A percentile compares a stretch with the other conserved stretches of the same genome.
These are phyloP conservation scores for Mesembrinibis cayennensis DNA, from an alignment of 2,113 vertebrate species.

Conservation along the genomic window DNA sequence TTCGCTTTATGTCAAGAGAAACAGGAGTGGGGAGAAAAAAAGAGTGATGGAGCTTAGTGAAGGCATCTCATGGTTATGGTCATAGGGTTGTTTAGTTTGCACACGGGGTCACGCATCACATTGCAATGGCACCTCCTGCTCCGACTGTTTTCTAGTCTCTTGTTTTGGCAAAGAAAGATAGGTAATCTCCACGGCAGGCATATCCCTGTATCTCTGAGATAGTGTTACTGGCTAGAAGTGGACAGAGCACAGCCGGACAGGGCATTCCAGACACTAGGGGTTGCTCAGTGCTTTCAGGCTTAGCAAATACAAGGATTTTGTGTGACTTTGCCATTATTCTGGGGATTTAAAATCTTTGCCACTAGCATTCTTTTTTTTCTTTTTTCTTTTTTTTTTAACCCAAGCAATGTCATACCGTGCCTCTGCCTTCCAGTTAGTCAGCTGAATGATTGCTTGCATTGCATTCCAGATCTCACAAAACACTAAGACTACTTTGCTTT, in stretches of 20 bases:
- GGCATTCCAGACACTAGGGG: not conserved
- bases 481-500: slow-evolving; percentile 35
- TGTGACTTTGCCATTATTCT: not conserved
- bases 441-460: not conserved
- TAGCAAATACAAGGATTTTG: not conserved
- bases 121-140: not conserved
- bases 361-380: not conserved
- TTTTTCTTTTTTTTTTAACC: not conserved
- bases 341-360: not conserved
- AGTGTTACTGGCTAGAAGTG: not conserved
- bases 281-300: not conserved
- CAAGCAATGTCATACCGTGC: not conserved
- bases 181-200: not conserved
- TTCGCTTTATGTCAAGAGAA: not conserved
- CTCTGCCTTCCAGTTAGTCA: not conserved
- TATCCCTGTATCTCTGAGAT: not conserved
- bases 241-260: not conserved
- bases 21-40: not conserved
- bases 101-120: not conserved
- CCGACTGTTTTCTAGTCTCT: not conserved
- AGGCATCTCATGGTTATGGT: not conserved
- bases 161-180: not conserved
- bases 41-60: not conserved
- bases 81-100: not conserved
- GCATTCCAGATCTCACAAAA: not conserved